Evolutionary conservation across 2,888 invertebrate genomes (phyloP), one percentile per base, ranked within the genome.

Genomic region (Aradus depressus): DNA sequence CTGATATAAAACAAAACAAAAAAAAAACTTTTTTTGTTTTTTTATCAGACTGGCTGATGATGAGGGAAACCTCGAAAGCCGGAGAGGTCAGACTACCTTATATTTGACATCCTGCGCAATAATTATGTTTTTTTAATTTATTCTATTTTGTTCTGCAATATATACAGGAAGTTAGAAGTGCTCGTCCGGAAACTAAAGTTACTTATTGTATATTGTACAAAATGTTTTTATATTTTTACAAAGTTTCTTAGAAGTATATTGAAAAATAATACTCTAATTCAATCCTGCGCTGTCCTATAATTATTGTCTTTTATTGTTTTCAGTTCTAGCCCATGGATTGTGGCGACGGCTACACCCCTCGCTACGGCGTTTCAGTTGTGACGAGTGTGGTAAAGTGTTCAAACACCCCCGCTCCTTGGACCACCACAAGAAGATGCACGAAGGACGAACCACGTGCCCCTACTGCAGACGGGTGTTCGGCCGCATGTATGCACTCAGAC

Each of bases 381-480:
- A 57, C 25, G 57, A 57, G 25, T 57, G 57, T 37, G 57, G 57
- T n/a, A 57, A 57, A 43, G 54, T 57, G 6, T 57, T 57, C 51
- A 57, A 57, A 49, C 57, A 57, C 38, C 57, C 57, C 5, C 50
- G 57, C 26, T 57, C 57, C 12, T 49, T 57, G 19, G 57, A 57
- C 43, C 57, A 57, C 22, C 57, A 57, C 44, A 57, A 55, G 32
- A 57, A 57, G 26, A 57, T 57, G 57, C 57, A 57, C 26, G 57
- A 57, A 51, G 57, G 57, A 10, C 50, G 57, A 38, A 57, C 57
- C 3, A 57, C 57, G 6, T 57, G 57, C 32, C 57, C 57, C 5
- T 51, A 51, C 26, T 57, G 57, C 37, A 50, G 54, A 8, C 50
- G 54, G n/a, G 57, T 57, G 10, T 57, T 57, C 14, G 57, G 56